Conservation (phyloP, 1,140 invertebrate genomes). For the Theocolax elegans region DNA sequence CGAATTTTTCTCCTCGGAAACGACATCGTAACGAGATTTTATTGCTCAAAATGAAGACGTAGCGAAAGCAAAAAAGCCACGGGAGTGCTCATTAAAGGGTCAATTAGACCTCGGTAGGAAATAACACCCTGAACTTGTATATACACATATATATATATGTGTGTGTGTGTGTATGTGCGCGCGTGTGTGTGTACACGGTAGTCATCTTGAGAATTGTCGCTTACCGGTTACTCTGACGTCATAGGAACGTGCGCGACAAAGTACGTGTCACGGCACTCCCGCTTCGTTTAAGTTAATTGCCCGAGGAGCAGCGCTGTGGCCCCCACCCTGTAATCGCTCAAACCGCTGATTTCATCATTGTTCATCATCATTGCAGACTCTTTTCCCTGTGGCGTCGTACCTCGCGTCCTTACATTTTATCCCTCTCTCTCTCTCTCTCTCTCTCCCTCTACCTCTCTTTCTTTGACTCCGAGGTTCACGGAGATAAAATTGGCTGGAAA, state of each 20-base stretch:
- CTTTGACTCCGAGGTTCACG: no score
- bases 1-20: background rate
- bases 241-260: conserved; percentile 61
- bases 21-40: conserved; percentile 29
- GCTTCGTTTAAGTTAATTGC: conserved; percentile 63
- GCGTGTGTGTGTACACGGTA: background rate
- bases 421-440: no score
- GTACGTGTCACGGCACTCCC: conserved; percentile 64
- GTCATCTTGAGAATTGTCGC: background rate
- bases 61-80: background rate
- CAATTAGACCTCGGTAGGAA: conserved; percentile 17
- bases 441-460: no score
- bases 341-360: conserved; percentile 55
- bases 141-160: background rate
- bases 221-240: conserved; percentile 48
- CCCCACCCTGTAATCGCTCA: conserved; percentile 46
- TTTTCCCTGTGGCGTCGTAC: no score
- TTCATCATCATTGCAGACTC: conserved; percentile 24
- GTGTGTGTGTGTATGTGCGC: no score
- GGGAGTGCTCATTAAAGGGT: conserved; percentile 14
- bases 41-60: conserved; percentile 30
- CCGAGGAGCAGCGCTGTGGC: background rate
- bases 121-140: conserved; percentile 5
- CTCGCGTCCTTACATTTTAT: no score
- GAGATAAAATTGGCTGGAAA: no score